These are phyloP conservation scores for Andrena camellia DNA, from an alignment of 2,888 invertebrate species.

Conservation along the genomic window DNA sequence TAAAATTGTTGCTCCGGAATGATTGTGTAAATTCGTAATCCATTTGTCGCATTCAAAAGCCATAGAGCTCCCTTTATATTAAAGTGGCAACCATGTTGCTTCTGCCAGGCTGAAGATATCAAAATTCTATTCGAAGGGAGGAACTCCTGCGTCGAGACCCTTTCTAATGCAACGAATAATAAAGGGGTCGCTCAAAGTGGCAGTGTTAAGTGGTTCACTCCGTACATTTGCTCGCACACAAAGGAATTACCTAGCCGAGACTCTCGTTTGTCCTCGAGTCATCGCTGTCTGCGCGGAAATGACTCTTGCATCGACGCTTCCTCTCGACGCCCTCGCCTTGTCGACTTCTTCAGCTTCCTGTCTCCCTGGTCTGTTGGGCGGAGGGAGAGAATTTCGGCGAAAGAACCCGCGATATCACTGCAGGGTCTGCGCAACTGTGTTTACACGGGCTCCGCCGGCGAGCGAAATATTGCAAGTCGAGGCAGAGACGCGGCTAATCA, in stretches of 20 bases:
- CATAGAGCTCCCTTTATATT: too few species aligned
- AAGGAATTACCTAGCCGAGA: constrained; percentile 45
- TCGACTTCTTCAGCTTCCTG: background rate
- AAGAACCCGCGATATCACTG: background rate
- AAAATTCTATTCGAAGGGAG: background rate
- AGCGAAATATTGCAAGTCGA: background rate
- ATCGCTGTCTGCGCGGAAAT: constrained; percentile 48
- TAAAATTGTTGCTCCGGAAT: too few species aligned
- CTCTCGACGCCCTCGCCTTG: constrained; percentile 8
- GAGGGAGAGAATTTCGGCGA: background rate
- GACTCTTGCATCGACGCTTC: constrained; percentile 59
- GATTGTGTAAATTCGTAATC: too few species aligned
- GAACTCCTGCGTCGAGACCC: background rate
- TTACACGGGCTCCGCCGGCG: background rate
- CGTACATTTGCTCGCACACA: constrained; percentile 41
- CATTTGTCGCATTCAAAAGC: too few species aligned
- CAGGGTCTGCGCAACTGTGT: background rate
- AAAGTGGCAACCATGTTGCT: too few species aligned
- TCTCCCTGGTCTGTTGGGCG: background rate
- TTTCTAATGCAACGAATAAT: constrained; percentile 16
- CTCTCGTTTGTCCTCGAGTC: constrained; percentile 33
- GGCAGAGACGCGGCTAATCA: background rate
- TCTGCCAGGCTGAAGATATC: too few species aligned
- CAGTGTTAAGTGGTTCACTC: constrained; percentile 40
- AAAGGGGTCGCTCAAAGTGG: constrained; percentile 35